Base-by-base conservation (phyloP, 2,113 vertebrate species). In the Nannobrachium achirus region DNA sequence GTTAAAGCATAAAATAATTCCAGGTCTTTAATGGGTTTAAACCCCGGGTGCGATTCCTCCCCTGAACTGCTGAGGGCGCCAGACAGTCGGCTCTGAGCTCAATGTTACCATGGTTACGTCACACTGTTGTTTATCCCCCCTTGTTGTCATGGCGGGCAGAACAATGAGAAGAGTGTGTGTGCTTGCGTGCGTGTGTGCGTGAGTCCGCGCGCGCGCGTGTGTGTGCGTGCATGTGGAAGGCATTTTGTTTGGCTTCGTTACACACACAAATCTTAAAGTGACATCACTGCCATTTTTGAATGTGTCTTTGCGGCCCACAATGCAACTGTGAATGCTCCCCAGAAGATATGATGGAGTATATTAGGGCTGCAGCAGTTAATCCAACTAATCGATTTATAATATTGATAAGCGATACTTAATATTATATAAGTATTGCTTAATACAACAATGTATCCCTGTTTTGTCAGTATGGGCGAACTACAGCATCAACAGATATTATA, bases 81-180 rank as follows among this genome's bases (percentile, higher is more conserved):
- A 80, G 7, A 45, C 51, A 10, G 4, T 44, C 38, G 41, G 64
- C 20, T 61, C 13, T 57, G 38, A 41, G 19, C 56, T 33, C 6
- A n/a, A 11, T 1, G 68, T 75, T 56, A 59, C 52, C 63, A 75
- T 41, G 20, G 62, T 81, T 76, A 77, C 78, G 20, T 86, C 86
- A 88, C 73, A 64, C 63, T 39, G 68, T 80, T 77, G 69, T 80
- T 84, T 85, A 81, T 71, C 75, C 39, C 64, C 56, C 19, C 60
- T 56, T 69, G 84, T 89, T 86, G 77, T 87, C 71, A 82, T 84
- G 78, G 74, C 58, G 59, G 82, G 6, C 38, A 46, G 69, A 72
- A 72, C 74, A 80, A 58, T 72, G 62, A 76, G 75, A 62, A 19
- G 44, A 25, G 61, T 15, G 20, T 48, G 14, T 20, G 50, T 16